These are phyloP conservation scores for Conops quadrifasciatus DNA, from an alignment of 2,888 invertebrate genomes.

Conservation along the genomic window DNA sequence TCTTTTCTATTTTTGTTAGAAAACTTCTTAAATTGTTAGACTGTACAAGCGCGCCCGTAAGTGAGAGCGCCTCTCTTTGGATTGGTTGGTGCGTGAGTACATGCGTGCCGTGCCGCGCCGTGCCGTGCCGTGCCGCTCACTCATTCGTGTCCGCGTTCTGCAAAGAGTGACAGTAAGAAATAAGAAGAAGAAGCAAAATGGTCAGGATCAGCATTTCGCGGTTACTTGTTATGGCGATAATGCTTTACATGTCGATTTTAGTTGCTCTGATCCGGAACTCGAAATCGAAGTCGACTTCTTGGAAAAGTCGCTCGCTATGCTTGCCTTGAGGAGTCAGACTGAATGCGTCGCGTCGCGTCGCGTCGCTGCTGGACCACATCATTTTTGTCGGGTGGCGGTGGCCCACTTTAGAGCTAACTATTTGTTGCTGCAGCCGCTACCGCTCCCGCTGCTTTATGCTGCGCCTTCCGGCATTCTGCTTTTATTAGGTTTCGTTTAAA, in stretches of 20 bases:
- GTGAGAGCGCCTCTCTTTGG: no score
- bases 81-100: no score
- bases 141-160: no score
- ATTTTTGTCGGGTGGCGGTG: neutral
- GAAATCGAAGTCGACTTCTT: neutral
- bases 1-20: no score
- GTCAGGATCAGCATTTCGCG: neutral
- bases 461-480: neutral
- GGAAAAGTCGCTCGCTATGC: neutral
- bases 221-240: neutral
- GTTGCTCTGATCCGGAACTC: neutral
- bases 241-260: neutral
- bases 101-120: no score
- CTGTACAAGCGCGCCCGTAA: no score
- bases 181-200: neutral
- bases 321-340: neutral
- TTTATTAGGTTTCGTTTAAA: constrained; percentile 27
- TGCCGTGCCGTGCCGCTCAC: no score
- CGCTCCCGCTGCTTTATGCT: neutral
- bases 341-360: neutral
- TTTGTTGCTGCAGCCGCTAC: neutral
- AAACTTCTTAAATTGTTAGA: no score
- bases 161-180: neutral
- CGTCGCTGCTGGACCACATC: neutral
- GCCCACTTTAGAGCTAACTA: constrained; percentile 1